A percentile compares a stretch with the other conserved stretches of the same genome.
These are phyloP conservation scores for Tenodera sinensis DNA, from an alignment of 2,888 invertebrate genomes.

Conservation along the genomic window DNA sequence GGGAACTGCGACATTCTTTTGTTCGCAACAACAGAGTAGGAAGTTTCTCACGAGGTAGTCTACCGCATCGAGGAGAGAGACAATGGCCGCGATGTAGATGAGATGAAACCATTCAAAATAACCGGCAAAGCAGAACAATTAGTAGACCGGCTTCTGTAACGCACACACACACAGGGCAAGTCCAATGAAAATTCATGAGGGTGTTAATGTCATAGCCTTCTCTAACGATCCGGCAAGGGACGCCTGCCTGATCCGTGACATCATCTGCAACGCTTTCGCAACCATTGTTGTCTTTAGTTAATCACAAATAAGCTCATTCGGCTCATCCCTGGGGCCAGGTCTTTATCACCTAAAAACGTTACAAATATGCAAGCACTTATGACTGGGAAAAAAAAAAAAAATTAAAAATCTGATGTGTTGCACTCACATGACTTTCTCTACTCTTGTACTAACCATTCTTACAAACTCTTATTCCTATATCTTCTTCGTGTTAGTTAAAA, in stretches of 20 bases:
- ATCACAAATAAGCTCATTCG: too few species aligned
- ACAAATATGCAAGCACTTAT: too few species aligned
- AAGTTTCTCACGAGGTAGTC: not conserved
- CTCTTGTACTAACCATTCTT: too few species aligned
- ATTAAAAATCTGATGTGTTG: too few species aligned
- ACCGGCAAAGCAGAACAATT: not conserved
- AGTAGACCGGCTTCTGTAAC: not conserved
- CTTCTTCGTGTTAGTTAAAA: too few species aligned
- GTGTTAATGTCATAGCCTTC: not conserved
- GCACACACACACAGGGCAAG: not conserved
- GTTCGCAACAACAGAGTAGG: not conserved
- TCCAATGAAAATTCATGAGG: not conserved
- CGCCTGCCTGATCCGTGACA: not conserved
- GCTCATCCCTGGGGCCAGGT: too few species aligned
- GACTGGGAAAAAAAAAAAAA: too few species aligned
- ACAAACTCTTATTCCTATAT: too few species aligned
- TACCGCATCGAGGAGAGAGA: not conserved
- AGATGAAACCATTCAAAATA: not conserved
- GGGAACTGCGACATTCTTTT: not conserved
- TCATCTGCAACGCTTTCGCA: too few species aligned
- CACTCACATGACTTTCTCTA: too few species aligned
- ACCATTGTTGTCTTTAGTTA: too few species aligned
- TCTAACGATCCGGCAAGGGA: not conserved
- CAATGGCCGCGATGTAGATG: not conserved
- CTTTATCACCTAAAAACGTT: too few species aligned